These are phyloP conservation scores for Daboia siamensis DNA, from an alignment of 2,113 vertebrate genomes.

Conservation along the genomic window DNA sequence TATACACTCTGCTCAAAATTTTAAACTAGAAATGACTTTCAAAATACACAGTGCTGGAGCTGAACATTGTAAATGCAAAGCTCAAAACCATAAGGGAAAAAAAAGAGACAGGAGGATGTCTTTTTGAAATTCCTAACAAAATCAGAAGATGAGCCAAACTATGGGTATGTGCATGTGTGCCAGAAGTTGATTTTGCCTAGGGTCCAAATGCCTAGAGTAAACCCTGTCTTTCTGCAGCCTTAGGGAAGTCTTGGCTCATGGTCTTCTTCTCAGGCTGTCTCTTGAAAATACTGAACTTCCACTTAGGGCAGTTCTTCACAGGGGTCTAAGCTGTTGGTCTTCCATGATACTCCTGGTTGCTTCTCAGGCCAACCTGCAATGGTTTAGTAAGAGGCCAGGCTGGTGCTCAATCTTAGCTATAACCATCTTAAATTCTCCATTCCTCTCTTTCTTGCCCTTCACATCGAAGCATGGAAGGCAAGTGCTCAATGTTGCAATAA, in stretches of 20 bases:
- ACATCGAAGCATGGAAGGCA: neutral
- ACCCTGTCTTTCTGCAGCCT: neutral
- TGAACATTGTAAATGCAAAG: neutral
- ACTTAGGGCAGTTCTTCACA: neutral
- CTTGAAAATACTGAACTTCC: conserved; percentile 17
- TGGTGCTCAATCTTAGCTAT: neutral
- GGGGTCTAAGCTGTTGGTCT: neutral
- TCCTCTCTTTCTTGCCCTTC: neutral
- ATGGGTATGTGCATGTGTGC: neutral
- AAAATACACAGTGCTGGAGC: neutral
- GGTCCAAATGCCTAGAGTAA: neutral
- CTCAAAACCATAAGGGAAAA: neutral
- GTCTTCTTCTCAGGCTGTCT: conserved; percentile 8
- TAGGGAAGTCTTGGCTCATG: neutral
- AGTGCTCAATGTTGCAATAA: neutral
- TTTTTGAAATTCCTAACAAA: neutral
- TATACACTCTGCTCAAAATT: neutral
- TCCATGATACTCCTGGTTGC: neutral
- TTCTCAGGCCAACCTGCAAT: neutral
- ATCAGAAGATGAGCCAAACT: neutral
- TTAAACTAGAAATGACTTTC: neutral
- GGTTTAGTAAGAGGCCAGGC: neutral
- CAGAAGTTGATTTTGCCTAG: neutral
- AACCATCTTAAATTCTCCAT: neutral
- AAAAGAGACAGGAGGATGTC: neutral